Base-by-base conservation (phyloP, 30 jellyfish, hydroid and myxozoan species). In the Turritopsis rubra region DNA sequence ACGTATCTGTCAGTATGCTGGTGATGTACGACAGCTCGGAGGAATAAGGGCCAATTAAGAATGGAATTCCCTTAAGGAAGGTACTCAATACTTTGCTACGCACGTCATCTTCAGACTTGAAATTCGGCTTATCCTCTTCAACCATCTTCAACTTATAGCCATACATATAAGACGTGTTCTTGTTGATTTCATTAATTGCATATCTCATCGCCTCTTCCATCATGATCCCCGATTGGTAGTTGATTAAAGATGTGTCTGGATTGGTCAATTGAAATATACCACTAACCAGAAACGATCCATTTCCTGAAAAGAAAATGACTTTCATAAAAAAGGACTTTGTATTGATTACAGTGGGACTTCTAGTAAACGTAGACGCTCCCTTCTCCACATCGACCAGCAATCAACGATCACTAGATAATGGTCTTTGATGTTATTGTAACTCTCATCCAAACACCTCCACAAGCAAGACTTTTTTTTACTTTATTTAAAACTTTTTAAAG, bases 81-180 rank as follows among this genome's bases (percentile, higher is more conserved):
- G 88, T 82, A 16, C 29, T 24, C 25, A 82, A 26, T 26, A 82
- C 86, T 21, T 82, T 71, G 20, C 16, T 25, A 66, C 70, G 85
- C 27, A 82, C 88, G 8, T 68, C 30, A 7, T 71, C 52, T 28
- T 66, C 53, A 52, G 29, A 19, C 5, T 60, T 80, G 13, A 41
- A 41, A 26, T 13, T 26, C 24, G 60, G 28, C n/a, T 82, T 75
- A 82, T 65, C 60, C 21, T 54, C 65, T 54, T 71, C 53, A 23
- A 26, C 70, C 20, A 82, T 29, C 18, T 31, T 70, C 20, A 82
- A 71, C 30, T 82, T 66, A 29, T 82, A 82, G 16, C 99, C 99
- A 79, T 84, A 84, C 72, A 93, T 73, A 8, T 79, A 23, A 16
- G 96, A 86, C 17, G 41, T 20, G 79, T 93, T 79, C 20, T 85